Conservation (phyloP, 2,888 invertebrate species). For the Chrysolina americana region DNA sequence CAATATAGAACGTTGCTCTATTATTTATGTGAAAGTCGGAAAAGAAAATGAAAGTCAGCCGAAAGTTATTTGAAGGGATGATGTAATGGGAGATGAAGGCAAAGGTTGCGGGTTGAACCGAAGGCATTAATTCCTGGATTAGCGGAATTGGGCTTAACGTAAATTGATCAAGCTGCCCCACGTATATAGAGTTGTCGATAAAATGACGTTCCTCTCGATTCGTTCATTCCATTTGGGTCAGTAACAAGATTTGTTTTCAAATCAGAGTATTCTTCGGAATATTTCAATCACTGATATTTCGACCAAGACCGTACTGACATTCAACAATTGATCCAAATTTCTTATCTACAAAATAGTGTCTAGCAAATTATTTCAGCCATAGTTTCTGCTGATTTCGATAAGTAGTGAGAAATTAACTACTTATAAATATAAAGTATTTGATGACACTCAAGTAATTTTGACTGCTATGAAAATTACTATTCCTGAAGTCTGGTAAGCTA, state of each 20-base stretch:
- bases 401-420: too few relatives aligned
- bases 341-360: too few relatives aligned
- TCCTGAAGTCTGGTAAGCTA: too few relatives aligned
- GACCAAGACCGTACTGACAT: too few relatives aligned
- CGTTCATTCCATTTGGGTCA: neutral
- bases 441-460: too few relatives aligned
- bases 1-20: slow-evolving; percentile 54
- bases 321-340: too few relatives aligned
- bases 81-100: slow-evolving; percentile 31
- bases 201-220: slow-evolving; percentile 33
- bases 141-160: slow-evolving; percentile 40
- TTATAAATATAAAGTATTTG: too few relatives aligned
- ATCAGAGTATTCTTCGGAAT: too few relatives aligned
- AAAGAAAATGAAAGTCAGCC: slow-evolving; percentile 56
- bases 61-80: slow-evolving; percentile 52
- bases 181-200: slow-evolving; percentile 42
- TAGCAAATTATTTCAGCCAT: too few relatives aligned
- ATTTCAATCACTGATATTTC: too few relatives aligned
- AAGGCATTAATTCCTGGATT: slow-evolving; percentile 55
- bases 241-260: neutral
- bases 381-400: too few relatives aligned
- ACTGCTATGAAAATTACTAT: too few relatives aligned
- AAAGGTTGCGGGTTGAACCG: slow-evolving; percentile 9
- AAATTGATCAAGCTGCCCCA: slow-evolving; percentile 40
- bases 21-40: slow-evolving; percentile 51